These are phyloP conservation scores for Steatornis caripensis DNA, from an alignment of 2,113 vertebrate species.

Conservation along the genomic window DNA sequence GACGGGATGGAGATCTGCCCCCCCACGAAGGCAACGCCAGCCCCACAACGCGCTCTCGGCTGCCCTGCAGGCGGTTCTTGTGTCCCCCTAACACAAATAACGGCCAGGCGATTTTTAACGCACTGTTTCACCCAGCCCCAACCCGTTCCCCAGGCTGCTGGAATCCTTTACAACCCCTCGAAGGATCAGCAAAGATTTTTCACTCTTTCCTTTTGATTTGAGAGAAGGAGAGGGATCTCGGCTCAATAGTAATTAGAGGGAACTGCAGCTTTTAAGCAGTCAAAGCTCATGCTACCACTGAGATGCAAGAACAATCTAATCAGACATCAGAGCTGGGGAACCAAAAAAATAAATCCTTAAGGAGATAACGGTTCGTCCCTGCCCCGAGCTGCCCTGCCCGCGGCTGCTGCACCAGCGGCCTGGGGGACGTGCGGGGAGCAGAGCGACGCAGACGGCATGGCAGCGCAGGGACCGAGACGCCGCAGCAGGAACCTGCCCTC, in stretches of 20 bases:
- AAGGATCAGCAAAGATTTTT: not conserved
- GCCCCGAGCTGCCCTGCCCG: not conserved
- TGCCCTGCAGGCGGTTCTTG: not conserved
- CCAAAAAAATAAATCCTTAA: not conserved
- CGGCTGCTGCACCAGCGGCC: not conserved
- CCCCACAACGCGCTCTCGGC: too few relatives aligned
- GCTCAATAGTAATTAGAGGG: constrained; percentile 19
- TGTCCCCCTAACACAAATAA: not conserved
- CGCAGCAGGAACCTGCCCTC: not conserved
- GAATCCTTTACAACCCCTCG: not conserved
- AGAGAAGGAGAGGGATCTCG: not conserved
- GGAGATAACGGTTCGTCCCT: not conserved
- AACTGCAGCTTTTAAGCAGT: constrained; percentile 18
- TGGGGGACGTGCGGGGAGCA: not conserved
- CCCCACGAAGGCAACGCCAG: too few relatives aligned
- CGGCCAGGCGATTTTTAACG: not conserved
- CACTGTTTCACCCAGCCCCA: not conserved
- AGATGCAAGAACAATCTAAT: not conserved
- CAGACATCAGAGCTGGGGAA: not conserved
- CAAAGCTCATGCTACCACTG: not conserved
- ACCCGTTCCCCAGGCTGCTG: not conserved
- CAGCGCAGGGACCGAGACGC: not conserved
- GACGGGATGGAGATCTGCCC: not conserved
- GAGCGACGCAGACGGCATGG: fast-evolving
- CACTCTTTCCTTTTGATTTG: not conserved